phyloP scores from a whole-genome alignment of 2,113 vertebrate species.

The Periophthalmus modestus region DNA sequence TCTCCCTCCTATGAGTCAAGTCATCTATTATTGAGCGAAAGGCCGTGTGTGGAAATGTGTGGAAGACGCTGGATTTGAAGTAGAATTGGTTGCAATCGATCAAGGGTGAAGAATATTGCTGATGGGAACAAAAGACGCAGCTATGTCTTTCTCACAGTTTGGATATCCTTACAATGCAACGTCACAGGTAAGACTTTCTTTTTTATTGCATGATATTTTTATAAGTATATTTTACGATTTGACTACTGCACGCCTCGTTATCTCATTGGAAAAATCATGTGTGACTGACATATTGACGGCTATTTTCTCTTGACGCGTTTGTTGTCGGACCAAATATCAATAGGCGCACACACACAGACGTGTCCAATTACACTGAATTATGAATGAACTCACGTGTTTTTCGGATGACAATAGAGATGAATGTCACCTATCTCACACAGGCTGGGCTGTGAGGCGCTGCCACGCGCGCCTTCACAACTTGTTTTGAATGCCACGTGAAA shows the following conservation, averaged over 20 bases:
- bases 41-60: constrained; percentile 86
- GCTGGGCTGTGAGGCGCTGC: constrained; percentile 55
- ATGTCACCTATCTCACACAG: constrained; percentile 62
- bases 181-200: constrained; percentile 89
- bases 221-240: constrained; percentile 18
- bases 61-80: constrained; percentile 85
- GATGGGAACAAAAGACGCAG: constrained; percentile 88
- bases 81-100: constrained; percentile 88
- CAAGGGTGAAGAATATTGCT: constrained; percentile 87
- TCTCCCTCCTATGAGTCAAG: constrained; percentile 84
- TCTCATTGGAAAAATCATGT: constrained; percentile 17
- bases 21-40: constrained; percentile 90
- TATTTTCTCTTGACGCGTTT: constrained; percentile 50
- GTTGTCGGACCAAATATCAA: constrained; percentile 70
- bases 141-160: constrained; percentile 98
- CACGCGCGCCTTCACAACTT: constrained; percentile 24
- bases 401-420: constrained; percentile 75
- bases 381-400: constrained; percentile 83
- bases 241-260: constrained; percentile 11
- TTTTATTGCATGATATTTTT: constrained; percentile 32
- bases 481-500: background rate
- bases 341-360: constrained; percentile 52
- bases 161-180: constrained; percentile 94
- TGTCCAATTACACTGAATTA: constrained; percentile 81
- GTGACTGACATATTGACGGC: constrained; percentile 38